phyloP scores from a whole-genome alignment of 1,140 invertebrate genomes.

The Drosophila lowei region DNA sequence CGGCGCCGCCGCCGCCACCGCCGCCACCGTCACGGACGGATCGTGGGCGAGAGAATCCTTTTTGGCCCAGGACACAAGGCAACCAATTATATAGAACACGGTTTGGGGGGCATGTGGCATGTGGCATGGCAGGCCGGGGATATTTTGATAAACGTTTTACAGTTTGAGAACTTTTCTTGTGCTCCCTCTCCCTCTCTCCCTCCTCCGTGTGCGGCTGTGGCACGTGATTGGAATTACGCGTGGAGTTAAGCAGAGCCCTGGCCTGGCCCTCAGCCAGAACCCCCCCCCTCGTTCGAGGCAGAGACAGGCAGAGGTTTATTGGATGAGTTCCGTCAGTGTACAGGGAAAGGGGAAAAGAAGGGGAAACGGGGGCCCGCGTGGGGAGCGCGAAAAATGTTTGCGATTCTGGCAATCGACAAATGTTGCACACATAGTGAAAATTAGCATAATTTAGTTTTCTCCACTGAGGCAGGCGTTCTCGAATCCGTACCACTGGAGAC shows the following conservation, averaged over 20 bases:
- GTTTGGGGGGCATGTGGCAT: background rate
- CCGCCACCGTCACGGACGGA: background rate
- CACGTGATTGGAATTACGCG: slow-evolving; percentile 79
- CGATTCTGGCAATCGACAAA: slow-evolving; percentile 74
- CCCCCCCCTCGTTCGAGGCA: slow-evolving; percentile 18
- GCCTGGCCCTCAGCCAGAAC: slow-evolving; percentile 44
- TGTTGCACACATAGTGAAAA: slow-evolving; percentile 67
- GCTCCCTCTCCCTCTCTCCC: slow-evolving; percentile 9
- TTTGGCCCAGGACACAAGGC: slow-evolving; percentile 50
- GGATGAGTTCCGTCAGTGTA: slow-evolving; percentile 1
- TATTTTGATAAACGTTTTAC: slow-evolving; percentile 79
- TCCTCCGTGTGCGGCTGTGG: slow-evolving; percentile 44
- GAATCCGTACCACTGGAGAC: background rate
- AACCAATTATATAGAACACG: slow-evolving; percentile 50
- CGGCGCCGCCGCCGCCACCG: slow-evolving; percentile 8
- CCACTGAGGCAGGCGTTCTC: slow-evolving; percentile 13
- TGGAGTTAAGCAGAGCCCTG: slow-evolving; percentile 13
- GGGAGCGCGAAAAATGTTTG: slow-evolving; percentile 52
- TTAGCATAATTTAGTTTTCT: slow-evolving; percentile 62
- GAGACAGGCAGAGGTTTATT: slow-evolving; percentile 26
- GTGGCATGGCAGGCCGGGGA: slow-evolving; percentile 1
- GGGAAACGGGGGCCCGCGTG: background rate
- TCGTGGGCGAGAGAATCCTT: slow-evolving; percentile 42
- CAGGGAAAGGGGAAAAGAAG: too few relatives aligned
- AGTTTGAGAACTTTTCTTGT: slow-evolving; percentile 75